Conservation (phyloP, 2,113 vertebrate genomes). For the Podiceps cristatus region DNA sequence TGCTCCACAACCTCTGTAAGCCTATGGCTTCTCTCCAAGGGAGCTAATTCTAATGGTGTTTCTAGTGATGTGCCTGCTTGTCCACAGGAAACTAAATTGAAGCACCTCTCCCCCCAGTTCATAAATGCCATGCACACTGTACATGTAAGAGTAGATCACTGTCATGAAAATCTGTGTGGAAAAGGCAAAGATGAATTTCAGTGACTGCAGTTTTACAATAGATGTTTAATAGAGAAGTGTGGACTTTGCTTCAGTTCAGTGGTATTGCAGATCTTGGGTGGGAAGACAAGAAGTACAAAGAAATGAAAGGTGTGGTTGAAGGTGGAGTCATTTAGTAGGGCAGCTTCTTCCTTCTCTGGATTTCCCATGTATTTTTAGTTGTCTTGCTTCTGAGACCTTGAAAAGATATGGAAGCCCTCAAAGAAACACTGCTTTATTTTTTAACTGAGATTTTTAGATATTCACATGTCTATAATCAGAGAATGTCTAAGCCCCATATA, state of each 20-base stretch:
- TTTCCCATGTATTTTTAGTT: neutral
- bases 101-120: neutral
- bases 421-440: neutral
- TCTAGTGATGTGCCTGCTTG: neutral
- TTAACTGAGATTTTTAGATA: neutral
- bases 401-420: neutral
- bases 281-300: neutral
- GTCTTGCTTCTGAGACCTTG: neutral
- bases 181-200: neutral
- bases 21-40: conserved; percentile 20
- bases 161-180: neutral
- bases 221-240: neutral
- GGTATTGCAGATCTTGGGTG: neutral
- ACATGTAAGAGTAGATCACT: neutral
- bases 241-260: neutral
- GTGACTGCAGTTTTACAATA: neutral
- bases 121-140: neutral
- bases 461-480: neutral
- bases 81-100: neutral
- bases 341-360: neutral
- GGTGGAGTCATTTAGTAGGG: neutral
- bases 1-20: conserved; percentile 30
- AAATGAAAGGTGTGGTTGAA: neutral
- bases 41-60: conserved; percentile 26
- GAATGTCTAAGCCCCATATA: neutral